Evolutionary conservation across 1,140 invertebrate genomes (phyloP).

Genomic region (Anastrepha obliqua): DNA sequence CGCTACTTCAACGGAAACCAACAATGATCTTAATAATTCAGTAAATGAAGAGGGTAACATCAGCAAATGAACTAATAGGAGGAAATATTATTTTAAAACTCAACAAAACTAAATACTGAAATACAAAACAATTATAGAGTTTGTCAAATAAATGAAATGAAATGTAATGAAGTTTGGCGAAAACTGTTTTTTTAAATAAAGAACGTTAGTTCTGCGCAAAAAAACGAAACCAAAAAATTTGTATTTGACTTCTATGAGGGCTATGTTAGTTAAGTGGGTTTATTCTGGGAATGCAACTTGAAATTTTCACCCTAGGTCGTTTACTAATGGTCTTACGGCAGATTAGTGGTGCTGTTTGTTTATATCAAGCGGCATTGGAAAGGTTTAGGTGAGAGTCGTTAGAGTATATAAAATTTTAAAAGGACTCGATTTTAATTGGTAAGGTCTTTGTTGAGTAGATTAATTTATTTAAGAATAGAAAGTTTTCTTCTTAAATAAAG

Average conservation of each 20-base stretch:
- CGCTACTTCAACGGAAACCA: slow-evolving; percentile 66
- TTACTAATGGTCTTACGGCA: too few species aligned
- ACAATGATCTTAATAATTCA: slow-evolving; percentile 73
- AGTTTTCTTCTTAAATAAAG: too few species aligned
- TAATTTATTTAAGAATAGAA: not conserved
- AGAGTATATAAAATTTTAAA: too few species aligned
- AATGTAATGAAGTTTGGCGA: slow-evolving; percentile 51
- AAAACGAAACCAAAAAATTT: slow-evolving; percentile 27
- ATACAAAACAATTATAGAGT: slow-evolving; percentile 51
- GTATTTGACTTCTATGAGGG: not conserved
- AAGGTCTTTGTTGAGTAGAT: not conserved
- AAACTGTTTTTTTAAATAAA: slow-evolving; percentile 53
- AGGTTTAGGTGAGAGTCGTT: too few species aligned
- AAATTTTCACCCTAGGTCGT: too few species aligned
- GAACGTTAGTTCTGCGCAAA: slow-evolving; percentile 51
- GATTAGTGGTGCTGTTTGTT: too few species aligned
- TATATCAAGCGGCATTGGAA: too few species aligned
- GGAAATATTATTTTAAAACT: slow-evolving; percentile 44
- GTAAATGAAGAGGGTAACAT: slow-evolving; percentile 75
- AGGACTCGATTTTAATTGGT: too few species aligned
- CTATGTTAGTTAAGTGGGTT: too few species aligned
- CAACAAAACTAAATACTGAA: slow-evolving; percentile 51
- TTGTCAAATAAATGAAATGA: slow-evolving; percentile 52
- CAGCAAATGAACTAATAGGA: slow-evolving; percentile 71
- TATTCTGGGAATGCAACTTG: too few species aligned